Percentiles rank a stretch among this genome's conserved stretches.
Conservation (phyloP, 1,140 invertebrate genomes). For the Meloidogyne exigua region DNA sequence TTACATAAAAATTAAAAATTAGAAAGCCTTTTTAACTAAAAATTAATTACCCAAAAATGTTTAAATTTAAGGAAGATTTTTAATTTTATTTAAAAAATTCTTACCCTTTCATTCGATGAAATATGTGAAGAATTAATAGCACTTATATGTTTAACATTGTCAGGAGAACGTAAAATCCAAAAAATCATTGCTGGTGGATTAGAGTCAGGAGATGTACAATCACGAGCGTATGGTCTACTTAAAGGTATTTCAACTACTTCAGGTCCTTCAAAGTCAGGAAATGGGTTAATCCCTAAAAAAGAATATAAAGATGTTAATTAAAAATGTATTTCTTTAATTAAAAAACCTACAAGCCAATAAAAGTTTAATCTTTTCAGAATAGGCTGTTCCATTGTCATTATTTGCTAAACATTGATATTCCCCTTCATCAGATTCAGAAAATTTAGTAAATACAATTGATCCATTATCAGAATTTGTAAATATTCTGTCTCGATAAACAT, state of each 20-base stretch:
- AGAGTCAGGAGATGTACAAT: constrained; percentile 45
- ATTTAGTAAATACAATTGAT: constrained; percentile 72
- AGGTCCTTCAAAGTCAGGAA: constrained; percentile 41
- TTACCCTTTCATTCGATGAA: constrained; percentile 62
- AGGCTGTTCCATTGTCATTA: constrained; percentile 89
- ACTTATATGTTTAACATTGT: constrained; percentile 32
- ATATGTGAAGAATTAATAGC: constrained; percentile 60
- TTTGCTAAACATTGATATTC: constrained; percentile 90
- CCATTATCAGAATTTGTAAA: constrained; percentile 87
- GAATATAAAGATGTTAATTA: too few species aligned
- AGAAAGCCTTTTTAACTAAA: too few species aligned
- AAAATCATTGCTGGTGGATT: constrained; percentile 28
- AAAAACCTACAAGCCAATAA: constrained; percentile 73
- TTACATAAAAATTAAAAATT: too few species aligned
- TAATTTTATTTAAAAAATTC: constrained; percentile 19
- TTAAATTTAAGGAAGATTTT: not conserved
- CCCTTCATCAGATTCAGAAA: constrained; percentile 67
- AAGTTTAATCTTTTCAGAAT: constrained; percentile 88
- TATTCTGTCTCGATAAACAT: constrained; percentile 86
- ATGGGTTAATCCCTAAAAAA: constrained; percentile 54
- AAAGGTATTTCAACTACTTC: constrained; percentile 59
- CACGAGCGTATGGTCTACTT: constrained; percentile 55
- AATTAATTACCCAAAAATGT: too few species aligned
- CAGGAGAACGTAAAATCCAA: constrained; percentile 35
- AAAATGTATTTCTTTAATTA: not conserved